Evolutionary conservation across 1,140 invertebrate species (phyloP).

Genomic region (Callitettix versicolor): DNA sequence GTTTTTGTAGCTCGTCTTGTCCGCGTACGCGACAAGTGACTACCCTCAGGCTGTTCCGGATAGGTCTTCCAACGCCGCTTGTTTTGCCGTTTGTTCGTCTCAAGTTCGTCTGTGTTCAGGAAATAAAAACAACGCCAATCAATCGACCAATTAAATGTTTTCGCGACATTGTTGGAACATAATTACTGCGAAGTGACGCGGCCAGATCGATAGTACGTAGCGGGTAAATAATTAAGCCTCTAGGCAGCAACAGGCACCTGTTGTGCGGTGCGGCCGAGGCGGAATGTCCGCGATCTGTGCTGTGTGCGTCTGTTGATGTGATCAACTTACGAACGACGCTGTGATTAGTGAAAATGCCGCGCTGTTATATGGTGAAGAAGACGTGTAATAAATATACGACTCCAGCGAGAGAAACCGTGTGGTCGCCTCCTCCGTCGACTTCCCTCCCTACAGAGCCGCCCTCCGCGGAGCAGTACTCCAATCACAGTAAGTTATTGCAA

Average conservation of each 20-base stretch:
- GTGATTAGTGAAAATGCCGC: constrained; percentile 32
- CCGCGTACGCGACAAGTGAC: neutral
- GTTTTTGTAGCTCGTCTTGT: neutral
- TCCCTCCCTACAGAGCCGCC: too few species aligned
- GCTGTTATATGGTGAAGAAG: constrained; percentile 46
- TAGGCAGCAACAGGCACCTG: constrained; percentile 13
- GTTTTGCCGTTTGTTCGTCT: too few species aligned
- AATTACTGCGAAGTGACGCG: neutral
- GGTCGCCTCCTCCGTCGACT: constrained; percentile 28
- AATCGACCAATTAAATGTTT: neutral
- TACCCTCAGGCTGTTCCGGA: neutral
- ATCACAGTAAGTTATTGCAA: too few species aligned
- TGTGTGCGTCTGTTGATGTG: constrained; percentile 10
- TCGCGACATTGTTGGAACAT: neutral
- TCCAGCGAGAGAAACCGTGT: constrained; percentile 26
- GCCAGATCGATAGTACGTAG: neutral
- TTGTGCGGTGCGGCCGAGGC: constrained; percentile 12
- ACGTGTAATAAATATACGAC: constrained; percentile 41
- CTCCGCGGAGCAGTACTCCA: too few species aligned
- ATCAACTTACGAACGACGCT: neutral
- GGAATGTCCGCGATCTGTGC: constrained; percentile 4
- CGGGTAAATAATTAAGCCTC: too few species aligned
- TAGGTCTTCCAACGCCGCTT: too few species aligned
- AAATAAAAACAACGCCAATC: too few species aligned
- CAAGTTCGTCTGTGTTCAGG: too few species aligned